Evolutionary conservation across 2,113 vertebrate species (phyloP).

Genomic region (Megaleporinus macrocephalus): DNA sequence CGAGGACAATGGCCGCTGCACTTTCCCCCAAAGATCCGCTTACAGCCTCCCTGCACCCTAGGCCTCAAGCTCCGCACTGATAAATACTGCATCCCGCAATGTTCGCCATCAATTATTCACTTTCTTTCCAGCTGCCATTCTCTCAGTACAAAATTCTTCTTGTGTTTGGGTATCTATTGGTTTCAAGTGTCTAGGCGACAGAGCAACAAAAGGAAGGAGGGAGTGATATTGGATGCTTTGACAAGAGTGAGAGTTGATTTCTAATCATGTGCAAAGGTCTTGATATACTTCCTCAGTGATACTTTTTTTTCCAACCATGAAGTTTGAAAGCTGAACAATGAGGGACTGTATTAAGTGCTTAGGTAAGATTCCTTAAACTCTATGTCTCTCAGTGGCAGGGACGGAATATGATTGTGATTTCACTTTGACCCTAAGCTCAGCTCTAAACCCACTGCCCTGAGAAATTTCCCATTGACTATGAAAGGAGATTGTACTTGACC

Average conservation of each 20-base stretch:
- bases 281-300: background rate
- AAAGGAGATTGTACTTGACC: conserved; percentile 75
- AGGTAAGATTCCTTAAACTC: background rate
- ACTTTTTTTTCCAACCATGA: conserved; percentile 3
- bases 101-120: conserved; percentile 61
- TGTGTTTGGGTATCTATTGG: conserved; percentile 68
- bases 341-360: background rate
- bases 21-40: conserved; percentile 56
- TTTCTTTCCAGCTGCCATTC: conserved; percentile 54
- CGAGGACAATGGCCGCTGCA: conserved; percentile 39
- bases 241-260: background rate
- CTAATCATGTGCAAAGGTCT: background rate
- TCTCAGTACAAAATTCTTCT: conserved; percentile 40
- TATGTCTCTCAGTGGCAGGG: background rate
- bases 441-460: conserved; percentile 15
- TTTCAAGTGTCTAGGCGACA: conserved; percentile 50
- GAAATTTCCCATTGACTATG: conserved; percentile 65
- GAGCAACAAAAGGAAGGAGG: conserved; percentile 18
- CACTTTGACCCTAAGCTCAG: background rate
- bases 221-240: conserved; percentile 1
- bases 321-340: background rate
- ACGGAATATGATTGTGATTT: background rate
- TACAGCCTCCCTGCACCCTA: conserved; percentile 54
- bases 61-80: conserved; percentile 56
- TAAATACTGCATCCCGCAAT: conserved; percentile 67